Conservation (phyloP, 2,113 vertebrate genomes). For the Neomonachus schauinslandi region DNA sequence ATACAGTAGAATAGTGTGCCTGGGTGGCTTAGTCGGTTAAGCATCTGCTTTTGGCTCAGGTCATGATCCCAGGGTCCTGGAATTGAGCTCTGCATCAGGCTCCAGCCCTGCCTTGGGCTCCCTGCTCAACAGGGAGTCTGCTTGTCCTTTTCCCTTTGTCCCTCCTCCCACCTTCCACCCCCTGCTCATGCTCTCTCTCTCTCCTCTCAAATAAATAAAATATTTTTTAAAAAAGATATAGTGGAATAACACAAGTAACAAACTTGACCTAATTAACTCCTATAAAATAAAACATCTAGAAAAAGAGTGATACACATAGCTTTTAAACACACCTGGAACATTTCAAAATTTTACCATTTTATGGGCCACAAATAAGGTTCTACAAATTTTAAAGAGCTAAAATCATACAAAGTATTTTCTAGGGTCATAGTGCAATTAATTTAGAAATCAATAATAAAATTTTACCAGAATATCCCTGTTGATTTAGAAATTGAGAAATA, state of each 20-base stretch:
- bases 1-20: not conserved
- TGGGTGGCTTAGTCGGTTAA: too few relatives aligned
- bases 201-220: too few relatives aligned
- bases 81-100: too few relatives aligned
- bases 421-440: not conserved
- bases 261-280: not conserved
- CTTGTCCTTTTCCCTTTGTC: too few relatives aligned
- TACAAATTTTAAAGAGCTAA: constrained; percentile 33
- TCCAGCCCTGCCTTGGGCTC: too few relatives aligned
- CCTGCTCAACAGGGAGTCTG: too few relatives aligned
- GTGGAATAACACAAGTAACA: not conserved
- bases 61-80: too few relatives aligned
- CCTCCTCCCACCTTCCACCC: too few relatives aligned
- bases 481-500: constrained; percentile 14
- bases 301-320: not conserved
- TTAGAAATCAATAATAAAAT: not conserved
- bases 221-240: too few relatives aligned
- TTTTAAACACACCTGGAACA: constrained; percentile 4
- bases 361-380: not conserved
- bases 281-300: not conserved
- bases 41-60: too few relatives aligned
- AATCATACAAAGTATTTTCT: not conserved
- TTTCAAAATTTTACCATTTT: not conserved
- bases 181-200: too few relatives aligned
- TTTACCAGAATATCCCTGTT: not conserved